Conservation (phyloP, 1,140 invertebrate genomes). For the Zaprionus ghesquierei region DNA sequence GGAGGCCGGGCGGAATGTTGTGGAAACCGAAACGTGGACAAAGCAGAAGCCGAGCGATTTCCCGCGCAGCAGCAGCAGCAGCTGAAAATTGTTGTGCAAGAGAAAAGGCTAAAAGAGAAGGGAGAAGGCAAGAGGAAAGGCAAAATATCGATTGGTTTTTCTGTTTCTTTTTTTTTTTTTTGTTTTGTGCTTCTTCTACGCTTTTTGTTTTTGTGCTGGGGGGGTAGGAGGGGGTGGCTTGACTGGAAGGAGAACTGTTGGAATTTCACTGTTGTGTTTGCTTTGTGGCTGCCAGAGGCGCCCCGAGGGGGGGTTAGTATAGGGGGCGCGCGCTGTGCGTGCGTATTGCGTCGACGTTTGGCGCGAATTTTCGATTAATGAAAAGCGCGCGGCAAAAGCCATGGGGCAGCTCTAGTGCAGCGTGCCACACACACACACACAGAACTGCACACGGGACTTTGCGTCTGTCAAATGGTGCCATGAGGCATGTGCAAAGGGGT, state of each 20-base stretch:
- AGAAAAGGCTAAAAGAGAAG: conserved; percentile 37
- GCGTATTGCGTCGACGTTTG: conserved; percentile 45
- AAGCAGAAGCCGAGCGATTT: conserved; percentile 21
- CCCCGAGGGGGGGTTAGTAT: background rate
- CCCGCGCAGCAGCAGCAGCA: conserved; percentile 40
- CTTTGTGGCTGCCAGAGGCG: background rate
- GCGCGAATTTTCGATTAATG: conserved; percentile 78
- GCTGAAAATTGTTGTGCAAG: conserved; percentile 44
- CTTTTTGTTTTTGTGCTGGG: background rate
- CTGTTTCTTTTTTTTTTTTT: conserved; percentile 6
- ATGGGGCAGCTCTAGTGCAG: conserved; percentile 9
- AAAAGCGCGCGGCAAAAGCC: conserved; percentile 37
- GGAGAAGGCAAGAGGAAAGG: conserved; percentile 37
- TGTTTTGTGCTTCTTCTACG: background rate
- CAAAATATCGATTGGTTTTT: conserved; percentile 55
- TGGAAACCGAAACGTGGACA: background rate
- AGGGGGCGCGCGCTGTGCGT: background rate
- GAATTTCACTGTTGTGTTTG: conserved; percentile 49
- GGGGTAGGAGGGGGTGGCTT: background rate
- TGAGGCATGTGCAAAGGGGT: background rate
- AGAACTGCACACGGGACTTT: background rate
- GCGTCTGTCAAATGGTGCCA: background rate
- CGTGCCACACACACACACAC: conserved; percentile 1
- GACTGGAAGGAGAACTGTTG: conserved; percentile 45
- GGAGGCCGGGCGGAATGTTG: background rate